Percentiles rank a stretch among this genome's conserved stretches.
Conservation (phyloP, 2,888 invertebrate genomes). For the Caenorhabditis imperialis region DNA sequence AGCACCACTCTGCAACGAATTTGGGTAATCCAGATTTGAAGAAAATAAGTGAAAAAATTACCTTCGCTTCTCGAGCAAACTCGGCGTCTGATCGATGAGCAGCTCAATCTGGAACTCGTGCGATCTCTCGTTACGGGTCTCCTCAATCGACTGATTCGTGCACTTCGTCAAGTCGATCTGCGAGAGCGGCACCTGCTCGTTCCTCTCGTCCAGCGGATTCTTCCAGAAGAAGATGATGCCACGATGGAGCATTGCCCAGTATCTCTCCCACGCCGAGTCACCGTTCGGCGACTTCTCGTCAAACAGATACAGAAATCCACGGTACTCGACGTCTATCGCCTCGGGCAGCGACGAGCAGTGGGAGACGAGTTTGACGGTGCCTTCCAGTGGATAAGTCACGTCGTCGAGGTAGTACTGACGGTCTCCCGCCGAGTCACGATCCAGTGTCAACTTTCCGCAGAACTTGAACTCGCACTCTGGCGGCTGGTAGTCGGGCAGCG, state of each 20-base stretch:
- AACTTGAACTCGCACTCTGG: slow-evolving; percentile 57
- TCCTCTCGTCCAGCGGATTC: slow-evolving; percentile 63
- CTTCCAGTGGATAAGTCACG: slow-evolving; percentile 69
- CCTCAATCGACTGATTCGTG: slow-evolving; percentile 61
- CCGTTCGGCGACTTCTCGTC: slow-evolving; percentile 53
- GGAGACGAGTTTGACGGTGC: slow-evolving; percentile 64
- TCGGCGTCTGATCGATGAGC: slow-evolving; percentile 61
- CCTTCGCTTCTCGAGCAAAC: slow-evolving; percentile 65
- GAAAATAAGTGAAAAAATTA: slow-evolving; percentile 4
- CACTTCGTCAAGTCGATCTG: slow-evolving; percentile 67
- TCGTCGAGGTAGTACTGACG: slow-evolving; percentile 64
- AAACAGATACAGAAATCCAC: slow-evolving; percentile 65
- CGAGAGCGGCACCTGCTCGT: slow-evolving; percentile 62
- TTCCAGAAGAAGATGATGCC: slow-evolving; percentile 69
- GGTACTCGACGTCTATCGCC: slow-evolving; percentile 63
- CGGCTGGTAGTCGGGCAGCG: slow-evolving; percentile 38
- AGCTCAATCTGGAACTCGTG: slow-evolving; percentile 80
- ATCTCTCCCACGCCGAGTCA: slow-evolving; percentile 63
- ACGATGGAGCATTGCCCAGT: slow-evolving; percentile 68
- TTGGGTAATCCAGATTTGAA: background rate
- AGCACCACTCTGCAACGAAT: slow-evolving; percentile 60
- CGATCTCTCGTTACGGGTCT: slow-evolving; percentile 19
- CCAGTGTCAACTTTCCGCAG: slow-evolving; percentile 54
- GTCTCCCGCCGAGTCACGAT: slow-evolving; percentile 51
- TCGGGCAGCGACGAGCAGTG: slow-evolving; percentile 63